phyloP scores from a whole-genome alignment of 1,140 invertebrate genomes.

The Danaus plexippus region DNA sequence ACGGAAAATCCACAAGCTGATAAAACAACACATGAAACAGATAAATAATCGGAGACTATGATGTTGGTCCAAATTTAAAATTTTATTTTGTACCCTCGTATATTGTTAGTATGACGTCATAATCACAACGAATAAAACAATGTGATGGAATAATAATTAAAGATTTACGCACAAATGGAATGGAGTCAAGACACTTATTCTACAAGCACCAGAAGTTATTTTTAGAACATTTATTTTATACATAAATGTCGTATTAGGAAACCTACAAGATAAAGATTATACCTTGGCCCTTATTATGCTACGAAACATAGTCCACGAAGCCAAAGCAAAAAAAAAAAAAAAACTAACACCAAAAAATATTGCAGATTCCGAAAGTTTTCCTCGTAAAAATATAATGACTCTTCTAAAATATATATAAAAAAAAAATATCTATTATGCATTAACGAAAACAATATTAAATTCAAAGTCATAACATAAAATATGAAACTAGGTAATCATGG shows the following conservation, averaged over 20 bases:
- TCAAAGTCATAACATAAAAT: slow-evolving; percentile 67
- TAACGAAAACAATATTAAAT: slow-evolving; percentile 58
- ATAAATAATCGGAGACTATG: no score
- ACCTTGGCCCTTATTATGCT: not conserved
- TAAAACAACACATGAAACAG: not conserved
- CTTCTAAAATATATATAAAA: slow-evolving; percentile 47
- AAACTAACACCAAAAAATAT: slow-evolving; percentile 43
- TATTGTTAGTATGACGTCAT: slow-evolving; percentile 3
- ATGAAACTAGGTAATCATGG: slow-evolving; percentile 65
- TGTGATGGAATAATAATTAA: no score
- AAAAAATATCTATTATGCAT: slow-evolving; percentile 63
- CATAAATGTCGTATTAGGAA: slow-evolving; percentile 19
- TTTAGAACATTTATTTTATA: slow-evolving; percentile 27
- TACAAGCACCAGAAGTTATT: slow-evolving; percentile 64
- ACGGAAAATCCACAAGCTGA: slow-evolving; percentile 23
- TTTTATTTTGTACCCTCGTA: slow-evolving; percentile 3
- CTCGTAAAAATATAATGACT: slow-evolving; percentile 56
- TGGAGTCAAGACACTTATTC: slow-evolving; percentile 51
- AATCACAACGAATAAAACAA: no score
- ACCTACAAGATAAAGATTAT: slow-evolving; percentile 8
- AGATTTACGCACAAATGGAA: slow-evolving; percentile 41
- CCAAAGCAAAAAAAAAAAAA: slow-evolving; percentile 5
- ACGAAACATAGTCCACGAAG: slow-evolving; percentile 3
- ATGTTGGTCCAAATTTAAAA: not conserved
- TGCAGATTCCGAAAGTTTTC: slow-evolving; percentile 62